Evolutionary conservation across 2,797 vertebrate species (phyloP).

Genomic region (Lycodopsis pacificus): DNA sequence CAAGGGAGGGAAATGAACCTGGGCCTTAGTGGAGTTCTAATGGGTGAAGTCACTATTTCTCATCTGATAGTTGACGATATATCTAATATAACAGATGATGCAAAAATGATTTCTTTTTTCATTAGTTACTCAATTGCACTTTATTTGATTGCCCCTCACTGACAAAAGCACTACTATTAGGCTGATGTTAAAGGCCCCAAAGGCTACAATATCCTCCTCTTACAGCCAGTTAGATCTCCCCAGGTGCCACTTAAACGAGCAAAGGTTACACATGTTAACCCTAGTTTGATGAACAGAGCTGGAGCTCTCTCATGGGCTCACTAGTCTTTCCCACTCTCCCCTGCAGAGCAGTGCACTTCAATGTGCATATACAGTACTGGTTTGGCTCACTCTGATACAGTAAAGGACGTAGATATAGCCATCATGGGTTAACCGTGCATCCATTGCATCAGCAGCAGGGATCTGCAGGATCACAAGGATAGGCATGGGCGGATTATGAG

Average conservation of each 20-base stretch:
- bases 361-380: slow-evolving; percentile 23
- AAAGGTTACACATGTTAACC: slow-evolving; percentile 46
- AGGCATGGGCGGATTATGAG: neutral
- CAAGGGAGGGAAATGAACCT: neutral
- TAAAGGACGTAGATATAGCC: neutral
- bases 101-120: neutral
- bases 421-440: neutral
- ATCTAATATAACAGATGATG: neutral
- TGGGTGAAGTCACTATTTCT: neutral
- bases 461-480: neutral
- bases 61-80: neutral
- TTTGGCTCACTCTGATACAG: neutral
- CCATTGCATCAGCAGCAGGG: neutral
- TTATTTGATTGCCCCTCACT: neutral
- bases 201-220: slow-evolving; percentile 26
- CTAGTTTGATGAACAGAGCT: slow-evolving; percentile 22
- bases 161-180: slow-evolving; percentile 10
- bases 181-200: slow-evolving; percentile 17
- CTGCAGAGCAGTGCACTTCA: slow-evolving; percentile 3
- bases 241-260: slow-evolving; percentile 36
- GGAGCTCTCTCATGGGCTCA: slow-evolving; percentile 23
- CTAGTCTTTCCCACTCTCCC: slow-evolving; percentile 4
- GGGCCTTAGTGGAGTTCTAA: neutral
- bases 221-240: slow-evolving; percentile 42
- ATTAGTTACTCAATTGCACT: neutral